Base-by-base conservation (phyloP, 1,140 invertebrate species). In the Papilio xuthus region DNA sequence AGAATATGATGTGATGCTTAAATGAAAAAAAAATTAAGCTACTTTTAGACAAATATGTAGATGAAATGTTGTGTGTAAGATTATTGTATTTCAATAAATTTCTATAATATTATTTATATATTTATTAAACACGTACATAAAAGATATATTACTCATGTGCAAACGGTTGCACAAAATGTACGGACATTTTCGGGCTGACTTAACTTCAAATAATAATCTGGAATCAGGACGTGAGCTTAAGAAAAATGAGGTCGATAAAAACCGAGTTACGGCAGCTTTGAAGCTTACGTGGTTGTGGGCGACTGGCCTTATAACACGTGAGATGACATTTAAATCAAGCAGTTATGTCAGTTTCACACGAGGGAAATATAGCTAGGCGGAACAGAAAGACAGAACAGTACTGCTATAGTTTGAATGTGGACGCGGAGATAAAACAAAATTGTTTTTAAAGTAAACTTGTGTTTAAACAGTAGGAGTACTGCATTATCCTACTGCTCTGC, bases 251-350 rank as follows among this genome's bases (percentile, higher is more conserved):
- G 23, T 47, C 42, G 71, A 73, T 47, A 47, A 26, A n/a, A 44
- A 41, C 41, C 70, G 41, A 10, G 12, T 73, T 73, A 73, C 71
- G 71, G 42, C 42, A 37, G n/a, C 71, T 73, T 73, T 44, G 23
- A 73, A 73, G 71, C 41, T 47, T 44, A 73, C 20, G 23, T 26
- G 71, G 2, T 47, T 47, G 42, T 73, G 42, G 71, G 42, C 71
- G 42, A 73, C 13, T n/a, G 71, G 42, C n/a, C 42, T 26, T 72
- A 72, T 72, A 44, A 72, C 37, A 72, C 70, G 70, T 72, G 70
- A 44, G 41, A 20, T 41, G 70, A 72, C 42, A 44, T 72, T 72
- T 72, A 44, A 72, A 42, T 44, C 37, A 44, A 47, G n/a, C 42
- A 23, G 18, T 47, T 72, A n/a, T 53, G 50, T 6, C 18, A 8